phyloP scores from a whole-genome alignment of 2,888 invertebrate genomes.

The Archips crataeganus region DNA sequence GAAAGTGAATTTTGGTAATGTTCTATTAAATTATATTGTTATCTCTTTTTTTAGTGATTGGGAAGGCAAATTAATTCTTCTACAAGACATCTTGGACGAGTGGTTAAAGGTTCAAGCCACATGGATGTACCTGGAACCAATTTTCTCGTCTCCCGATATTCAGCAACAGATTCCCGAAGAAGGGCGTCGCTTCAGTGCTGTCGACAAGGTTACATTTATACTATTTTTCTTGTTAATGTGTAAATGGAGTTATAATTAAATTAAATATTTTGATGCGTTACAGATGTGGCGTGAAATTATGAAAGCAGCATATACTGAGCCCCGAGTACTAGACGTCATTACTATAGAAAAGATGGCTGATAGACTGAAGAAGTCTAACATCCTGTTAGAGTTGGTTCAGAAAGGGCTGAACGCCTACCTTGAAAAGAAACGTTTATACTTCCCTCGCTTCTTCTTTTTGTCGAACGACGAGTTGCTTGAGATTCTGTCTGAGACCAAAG shows the following conservation, averaged over 20 bases:
- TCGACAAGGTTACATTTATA: conserved; percentile 92
- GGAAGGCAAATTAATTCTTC: conserved; percentile 93
- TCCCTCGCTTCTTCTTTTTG: conserved; percentile 98
- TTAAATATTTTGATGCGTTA: neutral
- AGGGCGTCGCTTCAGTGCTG: conserved; percentile 96
- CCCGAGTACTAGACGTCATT: conserved; percentile 93
- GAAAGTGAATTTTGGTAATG: neutral
- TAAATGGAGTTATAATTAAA: neutral
- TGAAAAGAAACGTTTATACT: conserved; percentile 97
- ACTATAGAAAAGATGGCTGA: conserved; percentile 97
- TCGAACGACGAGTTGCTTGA: conserved; percentile 98
- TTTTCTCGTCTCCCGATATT: conserved; percentile 99
- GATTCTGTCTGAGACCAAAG: conserved; percentile 98
- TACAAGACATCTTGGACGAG: conserved; percentile 97
- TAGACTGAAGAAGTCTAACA: conserved; percentile 94
- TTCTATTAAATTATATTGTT: neutral
- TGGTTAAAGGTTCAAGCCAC: conserved; percentile 98
- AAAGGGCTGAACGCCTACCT: conserved; percentile 96
- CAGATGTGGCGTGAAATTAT: conserved; percentile 98
- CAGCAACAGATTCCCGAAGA: conserved; percentile 99
- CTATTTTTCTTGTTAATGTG: too few relatives aligned
- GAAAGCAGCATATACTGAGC: conserved; percentile 92
- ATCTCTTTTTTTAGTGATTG: conserved; percentile 88
- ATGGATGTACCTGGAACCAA: conserved; percentile 99
- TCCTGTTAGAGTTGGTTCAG: conserved; percentile 95